These are phyloP conservation scores for Numenius phaeopus DNA, from an alignment of 2,797 vertebrate species.

Conservation along the genomic window DNA sequence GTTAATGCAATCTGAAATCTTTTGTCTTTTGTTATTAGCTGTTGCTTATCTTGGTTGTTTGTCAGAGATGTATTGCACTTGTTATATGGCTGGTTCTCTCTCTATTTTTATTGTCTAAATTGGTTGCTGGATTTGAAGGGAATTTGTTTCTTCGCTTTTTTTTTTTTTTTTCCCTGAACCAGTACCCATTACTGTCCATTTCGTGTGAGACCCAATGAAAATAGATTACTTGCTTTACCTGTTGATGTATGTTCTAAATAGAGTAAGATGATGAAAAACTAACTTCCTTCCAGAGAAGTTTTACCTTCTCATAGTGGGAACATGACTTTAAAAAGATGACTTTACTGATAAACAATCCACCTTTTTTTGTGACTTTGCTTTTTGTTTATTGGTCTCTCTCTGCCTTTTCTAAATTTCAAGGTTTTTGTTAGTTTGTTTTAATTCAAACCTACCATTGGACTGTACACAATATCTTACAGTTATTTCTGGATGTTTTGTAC, in stretches of 20 bases:
- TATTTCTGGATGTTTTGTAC: conserved; percentile 13
- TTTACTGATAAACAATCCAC: background rate
- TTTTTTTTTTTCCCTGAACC: background rate
- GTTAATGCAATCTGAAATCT: conserved; percentile 38
- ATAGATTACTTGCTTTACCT: background rate
- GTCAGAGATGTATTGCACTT: background rate
- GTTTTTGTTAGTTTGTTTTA: background rate
- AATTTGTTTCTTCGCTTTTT: background rate
- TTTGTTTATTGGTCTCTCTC: background rate
- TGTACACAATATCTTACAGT: background rate
- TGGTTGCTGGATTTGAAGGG: background rate
- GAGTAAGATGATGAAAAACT: background rate
- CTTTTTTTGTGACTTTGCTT: background rate
- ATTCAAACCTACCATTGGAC: background rate
- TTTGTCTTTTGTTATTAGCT: conserved; percentile 37
- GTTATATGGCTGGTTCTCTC: background rate
- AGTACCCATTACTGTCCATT: background rate
- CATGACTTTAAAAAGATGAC: background rate
- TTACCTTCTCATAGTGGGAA: background rate
- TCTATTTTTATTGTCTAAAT: conserved; percentile 27
- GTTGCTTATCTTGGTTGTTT: background rate
- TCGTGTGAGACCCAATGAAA: background rate
- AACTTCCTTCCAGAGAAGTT: background rate
- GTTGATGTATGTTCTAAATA: background rate
- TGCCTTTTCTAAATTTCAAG: background rate